Percentiles rank a stretch among this genome's conserved stretches.
Conservation (phyloP, 2,888 invertebrate species). For the Nemoura dubitans region DNA sequence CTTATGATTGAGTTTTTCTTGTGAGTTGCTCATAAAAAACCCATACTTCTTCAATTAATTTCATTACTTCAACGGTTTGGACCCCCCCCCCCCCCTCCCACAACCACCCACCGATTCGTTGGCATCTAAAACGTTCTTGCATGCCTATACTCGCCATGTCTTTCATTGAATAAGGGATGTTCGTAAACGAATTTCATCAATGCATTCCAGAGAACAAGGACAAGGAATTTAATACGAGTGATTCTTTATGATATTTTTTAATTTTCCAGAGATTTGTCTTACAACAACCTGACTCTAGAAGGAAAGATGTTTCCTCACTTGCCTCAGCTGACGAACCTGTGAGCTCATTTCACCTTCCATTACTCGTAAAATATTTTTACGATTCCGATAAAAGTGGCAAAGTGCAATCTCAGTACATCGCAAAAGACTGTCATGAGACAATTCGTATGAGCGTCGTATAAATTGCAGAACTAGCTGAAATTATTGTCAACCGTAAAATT, state of each 20-base stretch:
- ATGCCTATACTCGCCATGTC: too few relatives aligned
- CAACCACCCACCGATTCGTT: too few relatives aligned
- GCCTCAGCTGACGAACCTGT: constrained; percentile 63
- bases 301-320: constrained; percentile 62
- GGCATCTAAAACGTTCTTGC: too few relatives aligned
- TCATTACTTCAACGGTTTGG: too few relatives aligned
- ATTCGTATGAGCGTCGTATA: not conserved
- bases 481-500: not conserved
- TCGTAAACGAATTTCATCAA: too few relatives aligned
- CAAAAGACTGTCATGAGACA: not conserved
- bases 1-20: too few relatives aligned
- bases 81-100: too few relatives aligned
- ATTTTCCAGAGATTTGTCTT: constrained; percentile 58
- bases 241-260: constrained; percentile 20
- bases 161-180: too few relatives aligned
- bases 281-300: constrained; percentile 62
- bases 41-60: too few relatives aligned
- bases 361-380: not conserved
- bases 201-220: too few relatives aligned
- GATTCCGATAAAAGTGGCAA: not conserved
- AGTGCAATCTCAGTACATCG: not conserved
- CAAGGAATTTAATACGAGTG: not conserved
- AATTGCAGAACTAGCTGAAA: not conserved
- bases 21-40: too few relatives aligned
- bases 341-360: constrained; percentile 52